phyloP scores from a whole-genome alignment of 2,888 invertebrate genomes.

The Loripinus fragilis region DNA sequence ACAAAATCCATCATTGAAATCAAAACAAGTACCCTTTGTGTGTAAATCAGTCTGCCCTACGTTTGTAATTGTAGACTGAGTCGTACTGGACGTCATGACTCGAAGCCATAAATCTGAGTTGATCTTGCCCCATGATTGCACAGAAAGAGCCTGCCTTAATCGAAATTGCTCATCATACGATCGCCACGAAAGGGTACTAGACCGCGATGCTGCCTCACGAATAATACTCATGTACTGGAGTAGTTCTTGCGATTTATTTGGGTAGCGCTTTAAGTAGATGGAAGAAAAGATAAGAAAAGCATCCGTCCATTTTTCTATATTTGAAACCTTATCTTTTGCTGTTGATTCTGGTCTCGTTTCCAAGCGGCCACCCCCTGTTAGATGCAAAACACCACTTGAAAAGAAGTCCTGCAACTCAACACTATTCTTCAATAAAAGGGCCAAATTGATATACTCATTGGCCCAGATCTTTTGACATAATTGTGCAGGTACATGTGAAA shows the following conservation, averaged over 20 bases:
- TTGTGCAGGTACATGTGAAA: background rate
- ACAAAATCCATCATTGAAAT: conserved; percentile 7
- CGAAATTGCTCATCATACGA: conserved; percentile 26
- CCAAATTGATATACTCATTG: background rate
- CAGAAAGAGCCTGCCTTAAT: conserved; percentile 14
- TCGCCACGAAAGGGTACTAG: background rate
- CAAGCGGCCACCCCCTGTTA: background rate
- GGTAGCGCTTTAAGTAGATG: conserved; percentile 34
- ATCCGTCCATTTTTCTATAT: conserved; percentile 39
- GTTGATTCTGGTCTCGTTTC: background rate
- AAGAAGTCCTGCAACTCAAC: background rate
- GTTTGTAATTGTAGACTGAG: background rate
- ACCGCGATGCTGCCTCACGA: conserved; percentile 21
- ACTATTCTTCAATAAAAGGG: background rate
- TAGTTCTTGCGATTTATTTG: conserved; percentile 26
- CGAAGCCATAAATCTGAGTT: conserved; percentile 37
- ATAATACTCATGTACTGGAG: conserved; percentile 36
- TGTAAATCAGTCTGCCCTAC: background rate
- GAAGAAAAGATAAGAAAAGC: conserved; percentile 39
- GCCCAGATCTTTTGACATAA: background rate
- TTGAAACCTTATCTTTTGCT: conserved; percentile 6
- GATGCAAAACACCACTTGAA: background rate
- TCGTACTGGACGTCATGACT: background rate
- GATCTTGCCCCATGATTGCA: conserved; percentile 28
- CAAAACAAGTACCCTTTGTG: background rate